Evolutionary conservation across 2,888 invertebrate genomes (phyloP).

Genomic region (Mythimna albipuncta): DNA sequence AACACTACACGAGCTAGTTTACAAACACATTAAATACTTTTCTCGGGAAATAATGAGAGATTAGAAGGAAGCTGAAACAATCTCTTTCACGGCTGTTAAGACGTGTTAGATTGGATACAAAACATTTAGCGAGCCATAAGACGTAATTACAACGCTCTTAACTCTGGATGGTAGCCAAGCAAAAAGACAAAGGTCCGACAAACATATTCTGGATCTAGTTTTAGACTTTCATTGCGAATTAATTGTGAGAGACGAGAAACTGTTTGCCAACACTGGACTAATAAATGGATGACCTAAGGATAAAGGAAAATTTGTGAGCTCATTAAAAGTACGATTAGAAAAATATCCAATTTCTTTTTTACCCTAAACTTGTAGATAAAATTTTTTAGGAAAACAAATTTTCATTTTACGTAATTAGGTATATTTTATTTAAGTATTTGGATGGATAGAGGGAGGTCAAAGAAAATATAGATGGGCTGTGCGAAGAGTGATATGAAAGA

Average conservation of each 20-base stretch:
- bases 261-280: slow-evolving; percentile 32
- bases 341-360: too few relatives aligned
- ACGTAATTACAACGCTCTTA: slow-evolving; percentile 74
- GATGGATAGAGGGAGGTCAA: too few relatives aligned
- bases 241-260: slow-evolving; percentile 36
- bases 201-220: slow-evolving; percentile 46
- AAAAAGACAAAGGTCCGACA: slow-evolving; percentile 61
- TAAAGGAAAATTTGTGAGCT: neutral
- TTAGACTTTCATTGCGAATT: slow-evolving; percentile 43
- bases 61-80: slow-evolving; percentile 44
- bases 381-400: too few relatives aligned
- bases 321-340: neutral
- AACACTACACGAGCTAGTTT: slow-evolving; percentile 31
- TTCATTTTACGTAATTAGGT: too few relatives aligned
- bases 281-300: slow-evolving; percentile 19
- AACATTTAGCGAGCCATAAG: slow-evolving; percentile 67
- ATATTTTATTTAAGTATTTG: too few relatives aligned
- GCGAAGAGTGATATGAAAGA: too few relatives aligned
- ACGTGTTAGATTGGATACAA: slow-evolving; percentile 55
- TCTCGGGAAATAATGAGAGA: slow-evolving; percentile 43
- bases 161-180: slow-evolving; percentile 72
- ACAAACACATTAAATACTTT: slow-evolving; percentile 38
- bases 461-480: too few relatives aligned
- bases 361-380: too few relatives aligned
- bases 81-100: slow-evolving; percentile 48